Percentiles rank a stretch among this genome's conserved stretches.
These are phyloP conservation scores for Vidua macroura DNA, from an alignment of 2,113 vertebrate species.

Conservation along the genomic window DNA sequence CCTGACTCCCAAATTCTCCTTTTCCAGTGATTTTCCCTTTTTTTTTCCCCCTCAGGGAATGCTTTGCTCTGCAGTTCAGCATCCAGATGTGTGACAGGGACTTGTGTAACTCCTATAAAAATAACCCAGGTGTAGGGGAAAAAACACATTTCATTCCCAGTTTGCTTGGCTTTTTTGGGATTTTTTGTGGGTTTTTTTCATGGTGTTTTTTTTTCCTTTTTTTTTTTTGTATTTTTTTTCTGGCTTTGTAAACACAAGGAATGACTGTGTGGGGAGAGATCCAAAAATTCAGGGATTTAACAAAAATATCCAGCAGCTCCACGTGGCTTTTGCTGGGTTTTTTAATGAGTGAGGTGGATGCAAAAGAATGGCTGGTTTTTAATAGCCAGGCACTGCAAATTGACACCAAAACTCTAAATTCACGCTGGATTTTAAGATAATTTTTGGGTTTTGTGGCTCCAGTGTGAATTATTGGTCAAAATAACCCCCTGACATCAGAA, in stretches of 20 bases:
- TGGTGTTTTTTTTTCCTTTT: no score
- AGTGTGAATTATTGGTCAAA: accelerated
- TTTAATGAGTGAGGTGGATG: neutral
- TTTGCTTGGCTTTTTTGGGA: no score
- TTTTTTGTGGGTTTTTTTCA: no score
- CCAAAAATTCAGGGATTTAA: neutral
- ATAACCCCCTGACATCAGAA: accelerated
- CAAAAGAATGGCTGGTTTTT: neutral
- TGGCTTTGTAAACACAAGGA: neutral
- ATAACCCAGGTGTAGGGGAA: neutral
- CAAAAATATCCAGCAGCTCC: neutral
- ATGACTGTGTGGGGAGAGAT: neutral
- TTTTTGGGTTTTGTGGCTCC: neutral
- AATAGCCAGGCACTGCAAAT: neutral
- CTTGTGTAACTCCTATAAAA: neutral
- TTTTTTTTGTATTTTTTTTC: no score
- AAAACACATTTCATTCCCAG: neutral
- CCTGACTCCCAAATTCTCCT: neutral
- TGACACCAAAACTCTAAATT: neutral
- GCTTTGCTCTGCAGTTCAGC: neutral
- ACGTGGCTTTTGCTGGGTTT: neutral
- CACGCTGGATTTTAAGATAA: accelerated
- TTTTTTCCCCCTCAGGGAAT: neutral
- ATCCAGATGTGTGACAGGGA: neutral
- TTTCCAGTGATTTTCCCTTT: neutral